Conservation (phyloP, 2,888 invertebrate species). For the Thymelicus sylvestris region DNA sequence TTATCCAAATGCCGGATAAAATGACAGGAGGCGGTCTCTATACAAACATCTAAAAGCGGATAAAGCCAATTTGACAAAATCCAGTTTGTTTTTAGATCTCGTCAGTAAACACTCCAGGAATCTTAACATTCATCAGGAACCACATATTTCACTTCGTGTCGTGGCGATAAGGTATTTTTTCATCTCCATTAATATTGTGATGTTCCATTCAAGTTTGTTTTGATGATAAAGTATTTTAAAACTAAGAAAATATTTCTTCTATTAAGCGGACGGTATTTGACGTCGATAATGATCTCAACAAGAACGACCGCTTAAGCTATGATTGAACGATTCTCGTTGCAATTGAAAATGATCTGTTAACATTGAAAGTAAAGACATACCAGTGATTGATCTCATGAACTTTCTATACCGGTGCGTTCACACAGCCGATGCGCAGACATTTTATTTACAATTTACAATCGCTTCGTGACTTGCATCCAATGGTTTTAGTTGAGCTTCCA, state of each 20-base stretch:
- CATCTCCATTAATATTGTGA: slow-evolving; percentile 64
- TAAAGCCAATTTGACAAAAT: slow-evolving; percentile 54
- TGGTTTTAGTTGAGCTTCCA: slow-evolving; percentile 63
- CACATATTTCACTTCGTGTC: slow-evolving; percentile 68
- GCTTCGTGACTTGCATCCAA: slow-evolving; percentile 64
- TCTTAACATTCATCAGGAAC: slow-evolving; percentile 69
- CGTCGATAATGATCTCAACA: slow-evolving; percentile 33
- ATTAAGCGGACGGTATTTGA: slow-evolving; percentile 44
- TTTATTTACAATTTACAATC: slow-evolving; percentile 64
- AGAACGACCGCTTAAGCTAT: slow-evolving; percentile 48
- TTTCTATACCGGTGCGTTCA: slow-evolving; percentile 49
- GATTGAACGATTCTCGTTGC: slow-evolving; percentile 50
- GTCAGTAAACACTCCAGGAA: slow-evolving; percentile 65
- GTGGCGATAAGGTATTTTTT: slow-evolving; percentile 69
- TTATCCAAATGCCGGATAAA: slow-evolving; percentile 68
- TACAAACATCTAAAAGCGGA: slow-evolving; percentile 60
- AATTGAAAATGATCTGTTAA: slow-evolving; percentile 46
- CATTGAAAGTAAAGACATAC: slow-evolving; percentile 50
- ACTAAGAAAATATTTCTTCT: slow-evolving; percentile 65
- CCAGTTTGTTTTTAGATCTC: slow-evolving; percentile 76
- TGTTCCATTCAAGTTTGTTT: slow-evolving; percentile 43
- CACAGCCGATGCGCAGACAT: slow-evolving; percentile 41
- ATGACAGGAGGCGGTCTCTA: slow-evolving; percentile 64
- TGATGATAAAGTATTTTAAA: slow-evolving; percentile 63
- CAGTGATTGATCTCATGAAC: slow-evolving; percentile 59